Base-by-base conservation (phyloP, 2,797 vertebrate species). In the Emydoidea blandingii region DNA sequence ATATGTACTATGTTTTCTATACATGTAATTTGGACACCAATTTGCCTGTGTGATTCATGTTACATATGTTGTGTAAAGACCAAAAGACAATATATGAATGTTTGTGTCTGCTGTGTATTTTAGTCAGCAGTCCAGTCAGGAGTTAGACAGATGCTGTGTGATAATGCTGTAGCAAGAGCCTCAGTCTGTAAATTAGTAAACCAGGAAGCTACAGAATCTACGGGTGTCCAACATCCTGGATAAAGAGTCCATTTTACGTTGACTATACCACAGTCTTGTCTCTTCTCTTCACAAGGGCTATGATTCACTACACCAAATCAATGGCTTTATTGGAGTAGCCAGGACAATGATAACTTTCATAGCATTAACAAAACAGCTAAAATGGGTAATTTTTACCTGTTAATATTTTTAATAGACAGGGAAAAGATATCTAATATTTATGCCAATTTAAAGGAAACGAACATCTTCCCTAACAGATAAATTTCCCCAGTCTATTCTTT, bases 101-200 rank as follows among this genome's bases (percentile, higher is more conserved):
- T 37, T 31, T 34, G 82, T 11, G 52, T 3, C 6, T 15, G 19
- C 11, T 3, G 18, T 79, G 78, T 83, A 49, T 50, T 21, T 0
- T 0, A 86, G 57, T 44, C 59, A 74, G 79, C n/a, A 52, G 10
- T 0, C 0, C 14, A 9, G 37, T 68, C 6, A 23, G 62, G 56
- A 8, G 15, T 21, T 4, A 62, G 1, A 27, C 0, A 0, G 56
- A 27, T 5, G 49, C 23, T 21, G 44, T 53, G n/a, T 74, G 41
- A 14, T 47, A 76, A 23, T 5, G 1, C 50, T 0, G 0, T 78
- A 74, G 54, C 3, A 1, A 3, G 78, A 87, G 47, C 11, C 29
- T 83, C 83, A 19, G 1, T 8, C 27, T 8, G 0, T 8, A 76
- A 47, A 47, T 47, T 76, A 76, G 41, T 6, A 47, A 76, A 27